Conservation (phyloP, 64 coral and sea anemone species). For the Cladopsammia gracilis region DNA sequence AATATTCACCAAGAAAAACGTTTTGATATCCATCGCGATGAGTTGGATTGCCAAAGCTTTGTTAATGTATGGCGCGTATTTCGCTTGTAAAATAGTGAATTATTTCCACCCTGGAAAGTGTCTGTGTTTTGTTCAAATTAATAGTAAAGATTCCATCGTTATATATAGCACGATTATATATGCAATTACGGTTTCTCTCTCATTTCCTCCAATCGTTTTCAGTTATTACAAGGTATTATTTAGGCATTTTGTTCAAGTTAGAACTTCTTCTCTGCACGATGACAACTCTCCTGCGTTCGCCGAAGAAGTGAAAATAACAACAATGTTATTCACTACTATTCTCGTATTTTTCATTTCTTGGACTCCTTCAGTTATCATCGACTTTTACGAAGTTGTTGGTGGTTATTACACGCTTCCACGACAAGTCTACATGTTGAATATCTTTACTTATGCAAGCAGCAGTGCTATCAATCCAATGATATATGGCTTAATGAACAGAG, state of each 20-base stretch:
- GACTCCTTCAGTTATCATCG: not conserved
- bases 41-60: not conserved
- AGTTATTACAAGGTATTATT: constrained; percentile 40
- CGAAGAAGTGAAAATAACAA: constrained; percentile 15
- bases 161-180: not conserved
- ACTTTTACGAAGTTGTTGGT: not conserved
- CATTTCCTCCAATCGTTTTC: not conserved
- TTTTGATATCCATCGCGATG: not conserved
- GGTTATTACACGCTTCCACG: not conserved
- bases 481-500: constrained; percentile 6
- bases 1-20: not conserved
- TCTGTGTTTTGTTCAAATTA: not conserved
- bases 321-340: not conserved
- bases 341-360: not conserved
- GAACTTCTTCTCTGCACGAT: not conserved
- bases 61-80: not conserved
- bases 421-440: not conserved
- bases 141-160: not conserved
- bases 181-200: not conserved
- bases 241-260: not conserved
- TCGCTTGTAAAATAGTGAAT: not conserved
- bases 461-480: constrained; percentile 46
- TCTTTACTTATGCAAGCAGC: not conserved
- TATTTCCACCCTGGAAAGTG: not conserved
- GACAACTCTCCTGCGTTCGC: not conserved